These are phyloP conservation scores for Zaprionus bogoriensis DNA, from an alignment of 2,888 invertebrate species.

Conservation along the genomic window DNA sequence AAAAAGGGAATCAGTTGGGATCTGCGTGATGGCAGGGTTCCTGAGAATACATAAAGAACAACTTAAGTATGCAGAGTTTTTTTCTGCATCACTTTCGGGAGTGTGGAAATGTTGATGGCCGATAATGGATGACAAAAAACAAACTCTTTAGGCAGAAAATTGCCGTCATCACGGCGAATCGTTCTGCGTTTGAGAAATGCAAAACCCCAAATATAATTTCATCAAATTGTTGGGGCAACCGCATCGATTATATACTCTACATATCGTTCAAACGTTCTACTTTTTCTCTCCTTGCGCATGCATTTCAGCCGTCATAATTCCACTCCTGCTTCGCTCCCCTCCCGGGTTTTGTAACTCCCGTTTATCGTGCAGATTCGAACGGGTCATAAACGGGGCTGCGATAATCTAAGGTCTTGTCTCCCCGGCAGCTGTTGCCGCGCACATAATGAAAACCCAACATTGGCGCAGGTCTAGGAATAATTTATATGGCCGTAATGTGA, in stretches of 20 bases:
- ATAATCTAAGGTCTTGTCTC: constrained; percentile 9
- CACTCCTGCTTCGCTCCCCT: constrained; percentile 24
- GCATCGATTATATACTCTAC: constrained; percentile 9
- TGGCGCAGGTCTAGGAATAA: constrained; percentile 65
- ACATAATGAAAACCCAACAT: constrained; percentile 54
- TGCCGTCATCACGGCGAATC: constrained; percentile 33
- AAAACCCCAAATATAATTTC: constrained; percentile 9
- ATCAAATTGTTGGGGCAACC: not conserved
- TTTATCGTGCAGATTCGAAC: constrained; percentile 56
- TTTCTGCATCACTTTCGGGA: constrained; percentile 1
- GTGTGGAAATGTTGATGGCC: constrained; percentile 69
- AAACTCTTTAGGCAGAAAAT: constrained; percentile 43
- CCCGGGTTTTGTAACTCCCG: constrained; percentile 43
- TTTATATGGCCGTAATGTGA: constrained; percentile 74
- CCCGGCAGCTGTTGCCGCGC: not conserved
- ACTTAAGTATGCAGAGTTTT: not conserved
- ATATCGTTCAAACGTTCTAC: constrained; percentile 11
- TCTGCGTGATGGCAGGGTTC: constrained; percentile 22
- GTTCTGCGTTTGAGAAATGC: constrained; percentile 1
- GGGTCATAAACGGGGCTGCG: constrained; percentile 22
- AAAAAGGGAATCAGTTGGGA: constrained; percentile 5
- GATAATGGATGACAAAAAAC: constrained; percentile 55
- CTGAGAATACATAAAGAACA: constrained; percentile 8
- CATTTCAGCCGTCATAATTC: constrained; percentile 36
- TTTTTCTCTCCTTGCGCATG: constrained; percentile 9